Conservation (phyloP, 2,888 invertebrate genomes). For the Heliconius ismenius region DNA sequence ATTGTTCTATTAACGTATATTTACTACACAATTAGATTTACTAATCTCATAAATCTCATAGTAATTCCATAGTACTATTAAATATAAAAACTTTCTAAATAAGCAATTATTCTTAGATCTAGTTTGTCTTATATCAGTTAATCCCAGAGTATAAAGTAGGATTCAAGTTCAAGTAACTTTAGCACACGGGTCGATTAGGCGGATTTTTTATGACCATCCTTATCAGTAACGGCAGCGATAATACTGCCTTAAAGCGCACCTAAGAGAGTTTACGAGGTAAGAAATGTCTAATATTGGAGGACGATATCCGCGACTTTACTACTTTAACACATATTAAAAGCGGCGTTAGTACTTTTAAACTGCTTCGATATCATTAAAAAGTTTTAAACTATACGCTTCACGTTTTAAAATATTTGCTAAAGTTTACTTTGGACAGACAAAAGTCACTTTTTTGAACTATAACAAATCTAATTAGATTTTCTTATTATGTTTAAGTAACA, state of each 20-base stretch:
- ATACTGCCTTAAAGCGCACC: conserved; percentile 40
- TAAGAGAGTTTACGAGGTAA: conserved; percentile 27
- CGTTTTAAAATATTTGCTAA: not conserved
- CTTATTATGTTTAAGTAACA: no score
- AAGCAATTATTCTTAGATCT: not conserved
- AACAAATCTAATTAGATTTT: no score
- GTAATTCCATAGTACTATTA: not conserved
- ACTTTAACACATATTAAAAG: conserved; percentile 6
- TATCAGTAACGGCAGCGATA: conserved; percentile 44
- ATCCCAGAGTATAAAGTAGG: conserved; percentile 13
- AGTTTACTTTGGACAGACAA: not conserved
- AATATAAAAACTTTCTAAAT: not conserved
- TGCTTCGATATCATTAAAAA: conserved; percentile 8
- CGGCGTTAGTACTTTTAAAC: not conserved
- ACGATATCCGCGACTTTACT: conserved; percentile 17
- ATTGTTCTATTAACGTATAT: not conserved
- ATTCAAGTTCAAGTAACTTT: conserved; percentile 23
- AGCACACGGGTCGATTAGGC: conserved; percentile 40
- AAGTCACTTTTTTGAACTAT: not conserved
- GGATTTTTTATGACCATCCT: conserved; percentile 43
- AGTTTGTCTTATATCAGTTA: not conserved
- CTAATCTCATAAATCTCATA: not conserved
- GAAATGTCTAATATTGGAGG: conserved; percentile 37
- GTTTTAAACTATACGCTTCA: not conserved
- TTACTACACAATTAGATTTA: not conserved